Percentiles rank a stretch among this genome's conserved stretches.
Evolutionary conservation across 2,888 invertebrate genomes (phyloP).

Genomic region (Lobophora halterata): DNA sequence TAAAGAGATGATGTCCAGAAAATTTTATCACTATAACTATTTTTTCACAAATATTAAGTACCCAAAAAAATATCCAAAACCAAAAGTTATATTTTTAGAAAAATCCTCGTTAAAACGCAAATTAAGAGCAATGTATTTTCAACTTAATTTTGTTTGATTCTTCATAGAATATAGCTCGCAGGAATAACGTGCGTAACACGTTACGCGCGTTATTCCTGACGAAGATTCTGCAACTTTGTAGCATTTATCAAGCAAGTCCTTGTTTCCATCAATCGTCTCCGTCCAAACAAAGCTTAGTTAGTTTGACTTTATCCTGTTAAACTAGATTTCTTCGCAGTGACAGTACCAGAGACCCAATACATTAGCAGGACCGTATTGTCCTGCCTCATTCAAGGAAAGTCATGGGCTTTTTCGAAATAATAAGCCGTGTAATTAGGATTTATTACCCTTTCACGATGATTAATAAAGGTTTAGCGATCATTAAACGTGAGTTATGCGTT

Average conservation of each 20-base stretch:
- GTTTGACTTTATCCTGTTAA: slow-evolving; percentile 8
- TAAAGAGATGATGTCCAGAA: no score
- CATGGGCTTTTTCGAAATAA: slow-evolving; percentile 64
- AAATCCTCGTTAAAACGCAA: not conserved
- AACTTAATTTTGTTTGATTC: no score
- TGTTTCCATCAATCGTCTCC: not conserved
- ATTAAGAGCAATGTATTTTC: no score
- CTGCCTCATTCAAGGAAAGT: slow-evolving; percentile 45
- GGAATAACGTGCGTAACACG: no score
- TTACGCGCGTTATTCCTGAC: no score
- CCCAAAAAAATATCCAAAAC: no score
- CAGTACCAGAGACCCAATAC: slow-evolving; percentile 30
- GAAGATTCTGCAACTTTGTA: slow-evolving; percentile 8
- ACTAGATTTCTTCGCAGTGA: slow-evolving; percentile 25
- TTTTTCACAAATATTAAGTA: no score
- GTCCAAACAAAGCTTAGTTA: slow-evolving; percentile 6
- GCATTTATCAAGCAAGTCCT: slow-evolving; percentile 2
- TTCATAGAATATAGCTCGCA: no score
- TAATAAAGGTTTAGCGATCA: slow-evolving; percentile 55
- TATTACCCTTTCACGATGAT: slow-evolving; percentile 69
- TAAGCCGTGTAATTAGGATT: slow-evolving; percentile 75
- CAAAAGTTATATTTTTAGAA: no score
- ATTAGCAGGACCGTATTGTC: slow-evolving; percentile 58
- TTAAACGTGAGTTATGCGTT: slow-evolving; percentile 53
- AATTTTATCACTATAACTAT: no score